Evolutionary conservation across 2,113 vertebrate species (phyloP).

Genomic region (Oophaga pumilio): DNA sequence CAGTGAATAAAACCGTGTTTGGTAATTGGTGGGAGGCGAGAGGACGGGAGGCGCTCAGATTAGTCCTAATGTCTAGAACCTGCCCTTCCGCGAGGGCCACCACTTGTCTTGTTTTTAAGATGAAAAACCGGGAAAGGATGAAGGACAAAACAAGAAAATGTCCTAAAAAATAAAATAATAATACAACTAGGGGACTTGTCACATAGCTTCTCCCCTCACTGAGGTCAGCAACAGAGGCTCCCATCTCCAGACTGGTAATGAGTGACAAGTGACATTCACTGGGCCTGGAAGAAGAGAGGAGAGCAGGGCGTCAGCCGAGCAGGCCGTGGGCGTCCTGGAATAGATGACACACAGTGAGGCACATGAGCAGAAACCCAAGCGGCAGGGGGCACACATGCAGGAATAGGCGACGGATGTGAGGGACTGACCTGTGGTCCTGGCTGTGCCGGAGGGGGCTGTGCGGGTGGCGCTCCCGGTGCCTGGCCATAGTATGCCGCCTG

Average conservation of each 20-base stretch:
- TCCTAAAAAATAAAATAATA: constrained; percentile 62
- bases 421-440: constrained; percentile 84
- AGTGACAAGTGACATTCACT: constrained; percentile 54
- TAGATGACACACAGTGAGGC: too few species aligned
- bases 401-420: too few species aligned
- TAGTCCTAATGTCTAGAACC: constrained; percentile 56
- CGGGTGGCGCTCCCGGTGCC: constrained; percentile 76
- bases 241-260: constrained; percentile 49
- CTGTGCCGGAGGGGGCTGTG: constrained; percentile 80
- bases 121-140: constrained; percentile 22
- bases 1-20: constrained; percentile 58
- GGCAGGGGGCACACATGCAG: too few species aligned
- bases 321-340: too few species aligned
- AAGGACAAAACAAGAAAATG: constrained; percentile 27
- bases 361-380: too few species aligned
- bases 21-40: background rate
- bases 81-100: constrained; percentile 6
- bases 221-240: constrained; percentile 60
- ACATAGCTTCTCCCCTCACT: constrained; percentile 62
- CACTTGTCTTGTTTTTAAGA: constrained; percentile 5
- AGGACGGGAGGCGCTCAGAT: constrained; percentile 33
- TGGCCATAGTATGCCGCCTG: constrained; percentile 90
- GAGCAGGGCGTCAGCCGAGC: background rate
- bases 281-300: constrained; percentile 41
- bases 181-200: constrained; percentile 57